Conservation (phyloP, 2,797 vertebrate genomes). For the Coluber constrictor region DNA sequence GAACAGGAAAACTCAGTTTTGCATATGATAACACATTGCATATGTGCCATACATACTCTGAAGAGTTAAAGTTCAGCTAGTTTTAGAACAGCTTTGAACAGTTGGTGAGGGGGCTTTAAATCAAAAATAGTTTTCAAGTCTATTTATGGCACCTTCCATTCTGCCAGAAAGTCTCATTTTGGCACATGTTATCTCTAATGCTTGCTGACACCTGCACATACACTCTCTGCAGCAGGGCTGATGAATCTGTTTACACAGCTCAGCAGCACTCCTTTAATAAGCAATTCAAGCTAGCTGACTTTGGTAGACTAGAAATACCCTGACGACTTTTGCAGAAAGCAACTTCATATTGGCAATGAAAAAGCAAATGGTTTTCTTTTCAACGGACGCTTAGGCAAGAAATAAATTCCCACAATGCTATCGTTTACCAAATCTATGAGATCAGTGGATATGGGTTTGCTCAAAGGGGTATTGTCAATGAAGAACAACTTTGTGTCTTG, state of each 20-base stretch:
- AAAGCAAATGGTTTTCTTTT: not conserved
- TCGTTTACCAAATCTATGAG: not conserved
- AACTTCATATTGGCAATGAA: not conserved
- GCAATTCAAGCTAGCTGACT: not conserved
- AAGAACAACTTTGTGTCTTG: not conserved
- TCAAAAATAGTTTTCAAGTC: constrained; percentile 37
- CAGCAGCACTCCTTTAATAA: constrained; percentile 40
- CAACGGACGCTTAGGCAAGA: not conserved
- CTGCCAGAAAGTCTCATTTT: constrained; percentile 12
- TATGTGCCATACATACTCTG: constrained; percentile 13
- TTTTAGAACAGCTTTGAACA: constrained; percentile 26
- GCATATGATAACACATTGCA: not conserved
- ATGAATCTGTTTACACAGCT: constrained; percentile 33
- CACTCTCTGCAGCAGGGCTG: not conserved
- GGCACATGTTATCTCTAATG: constrained; percentile 10
- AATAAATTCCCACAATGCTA: not conserved
- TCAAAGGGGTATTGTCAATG: not conserved
- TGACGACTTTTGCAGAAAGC: constrained; percentile 18
- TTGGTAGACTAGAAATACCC: constrained; percentile 31
- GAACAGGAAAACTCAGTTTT: not conserved
- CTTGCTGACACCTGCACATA: constrained; percentile 14
- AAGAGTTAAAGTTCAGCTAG: constrained; percentile 1
- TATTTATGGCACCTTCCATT: not conserved
- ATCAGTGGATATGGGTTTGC: not conserved
- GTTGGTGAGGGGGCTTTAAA: not conserved